phyloP scores from a whole-genome alignment of 2,888 invertebrate genomes.

The Tetropium fuscum region DNA sequence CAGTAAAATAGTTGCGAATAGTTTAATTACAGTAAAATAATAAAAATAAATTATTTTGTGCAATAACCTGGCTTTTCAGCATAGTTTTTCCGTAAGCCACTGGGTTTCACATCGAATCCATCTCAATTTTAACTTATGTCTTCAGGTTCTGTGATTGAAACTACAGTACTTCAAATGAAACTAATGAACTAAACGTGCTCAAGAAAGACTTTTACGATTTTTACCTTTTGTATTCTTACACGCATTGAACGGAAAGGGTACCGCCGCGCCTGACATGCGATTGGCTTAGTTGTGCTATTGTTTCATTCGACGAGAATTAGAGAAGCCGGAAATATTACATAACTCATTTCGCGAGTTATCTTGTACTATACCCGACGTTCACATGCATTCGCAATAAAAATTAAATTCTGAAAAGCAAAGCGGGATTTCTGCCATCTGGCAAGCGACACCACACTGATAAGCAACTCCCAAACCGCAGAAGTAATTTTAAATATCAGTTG shows the following conservation, averaged over 20 bases:
- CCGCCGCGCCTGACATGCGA: constrained; percentile 6
- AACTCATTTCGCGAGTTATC: too few relatives aligned
- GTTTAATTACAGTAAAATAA: too few relatives aligned
- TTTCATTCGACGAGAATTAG: not conserved
- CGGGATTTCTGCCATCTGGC: constrained; percentile 35
- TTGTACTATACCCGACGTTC: too few relatives aligned
- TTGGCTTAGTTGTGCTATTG: constrained; percentile 12
- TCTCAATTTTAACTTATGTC: constrained; percentile 30
- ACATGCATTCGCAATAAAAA: too few relatives aligned
- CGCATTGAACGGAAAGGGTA: constrained; percentile 29
- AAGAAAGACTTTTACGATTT: constrained; percentile 43
- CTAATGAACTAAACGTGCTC: constrained; percentile 56
- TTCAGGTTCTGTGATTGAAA: constrained; percentile 50
- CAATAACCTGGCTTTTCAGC: too few relatives aligned
- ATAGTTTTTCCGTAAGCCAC: too few relatives aligned
- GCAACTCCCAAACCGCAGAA: constrained; percentile 43
- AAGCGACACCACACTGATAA: constrained; percentile 37
- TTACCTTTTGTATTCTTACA: constrained; percentile 31
- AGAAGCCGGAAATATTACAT: not conserved
- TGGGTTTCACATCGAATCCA: constrained; percentile 24
- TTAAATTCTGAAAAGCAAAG: constrained; percentile 26
- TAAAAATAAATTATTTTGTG: too few relatives aligned
- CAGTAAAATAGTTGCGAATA: too few relatives aligned
- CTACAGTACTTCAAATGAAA: constrained; percentile 54
- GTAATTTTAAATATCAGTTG: constrained; percentile 46